phyloP scores from a whole-genome alignment of 2,113 vertebrate genomes.

The Vulpes ferrilata region DNA sequence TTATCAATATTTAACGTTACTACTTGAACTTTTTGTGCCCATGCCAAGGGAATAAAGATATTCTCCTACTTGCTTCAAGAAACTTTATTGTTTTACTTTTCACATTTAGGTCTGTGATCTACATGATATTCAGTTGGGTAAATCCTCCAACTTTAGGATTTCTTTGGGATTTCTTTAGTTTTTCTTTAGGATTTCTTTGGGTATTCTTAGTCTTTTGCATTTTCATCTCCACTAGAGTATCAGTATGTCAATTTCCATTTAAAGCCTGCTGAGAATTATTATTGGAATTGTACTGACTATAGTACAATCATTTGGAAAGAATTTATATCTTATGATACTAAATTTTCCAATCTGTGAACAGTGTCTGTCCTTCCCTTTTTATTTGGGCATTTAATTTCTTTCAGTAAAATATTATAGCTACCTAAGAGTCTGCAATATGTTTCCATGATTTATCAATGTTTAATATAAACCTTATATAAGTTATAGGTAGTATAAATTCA shows the following conservation, averaged over 20 bases:
- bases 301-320: not conserved
- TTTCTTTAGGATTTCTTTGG: not conserved
- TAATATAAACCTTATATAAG: not conserved
- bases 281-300: not conserved
- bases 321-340: not conserved
- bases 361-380: not conserved
- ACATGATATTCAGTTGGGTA: not conserved
- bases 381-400: constrained; percentile 9
- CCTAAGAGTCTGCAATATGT: not conserved
- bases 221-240: not conserved
- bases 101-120: not conserved
- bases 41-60: not conserved
- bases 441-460: not conserved
- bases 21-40: not conserved
- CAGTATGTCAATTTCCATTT: not conserved
- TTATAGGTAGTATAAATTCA: not conserved
- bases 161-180: not conserved
- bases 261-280: not conserved
- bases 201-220: not conserved
- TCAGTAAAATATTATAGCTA: not conserved
- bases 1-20: not conserved
- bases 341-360: not conserved
- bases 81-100: not conserved
- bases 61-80: not conserved
- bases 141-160: not conserved